phyloP scores from a whole-genome alignment of 37 sponge, comb jelly and placozoan species.

The Halisarca cf. caerulea region DNA sequence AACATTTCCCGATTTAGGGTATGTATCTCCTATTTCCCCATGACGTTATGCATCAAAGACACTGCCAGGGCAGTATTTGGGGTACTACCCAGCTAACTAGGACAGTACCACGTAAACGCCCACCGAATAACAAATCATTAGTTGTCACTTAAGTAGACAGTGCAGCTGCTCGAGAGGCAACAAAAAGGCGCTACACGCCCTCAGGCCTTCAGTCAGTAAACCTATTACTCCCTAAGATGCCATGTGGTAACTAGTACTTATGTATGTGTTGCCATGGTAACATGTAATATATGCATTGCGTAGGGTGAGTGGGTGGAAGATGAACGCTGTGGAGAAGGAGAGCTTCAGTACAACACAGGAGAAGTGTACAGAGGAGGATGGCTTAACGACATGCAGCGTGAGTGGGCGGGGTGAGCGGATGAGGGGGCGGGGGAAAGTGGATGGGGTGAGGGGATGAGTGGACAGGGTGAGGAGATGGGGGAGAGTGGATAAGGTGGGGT shows the following conservation, averaged over 20 bases:
- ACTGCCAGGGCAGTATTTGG: too few relatives aligned
- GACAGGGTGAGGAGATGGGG: not conserved
- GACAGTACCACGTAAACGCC: too few relatives aligned
- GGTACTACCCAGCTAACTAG: too few relatives aligned
- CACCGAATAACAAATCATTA: too few relatives aligned
- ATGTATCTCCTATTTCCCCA: too few relatives aligned
- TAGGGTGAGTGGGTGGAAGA: slow-evolving; percentile 96
- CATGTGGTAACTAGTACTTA: not conserved
- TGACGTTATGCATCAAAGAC: too few relatives aligned
- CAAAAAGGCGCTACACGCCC: too few relatives aligned
- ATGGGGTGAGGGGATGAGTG: not conserved
- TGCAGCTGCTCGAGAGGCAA: too few relatives aligned
- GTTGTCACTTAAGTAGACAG: too few relatives aligned
- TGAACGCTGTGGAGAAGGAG: slow-evolving; percentile 87
- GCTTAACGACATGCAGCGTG: slow-evolving; percentile 79
- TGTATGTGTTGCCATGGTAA: slow-evolving; percentile 1
- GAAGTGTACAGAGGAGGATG: slow-evolving; percentile 84
- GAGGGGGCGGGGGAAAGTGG: not conserved
- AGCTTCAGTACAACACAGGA: slow-evolving; percentile 87
- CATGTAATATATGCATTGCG: not conserved
- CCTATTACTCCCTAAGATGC: not conserved
- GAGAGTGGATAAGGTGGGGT: not conserved
- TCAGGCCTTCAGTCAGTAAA: too few relatives aligned
- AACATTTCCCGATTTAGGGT: too few relatives aligned
- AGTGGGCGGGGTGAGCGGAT: slow-evolving; percentile 6